Conservation (phyloP, 2,113 vertebrate genomes). For the Pelecanus crispus region DNA sequence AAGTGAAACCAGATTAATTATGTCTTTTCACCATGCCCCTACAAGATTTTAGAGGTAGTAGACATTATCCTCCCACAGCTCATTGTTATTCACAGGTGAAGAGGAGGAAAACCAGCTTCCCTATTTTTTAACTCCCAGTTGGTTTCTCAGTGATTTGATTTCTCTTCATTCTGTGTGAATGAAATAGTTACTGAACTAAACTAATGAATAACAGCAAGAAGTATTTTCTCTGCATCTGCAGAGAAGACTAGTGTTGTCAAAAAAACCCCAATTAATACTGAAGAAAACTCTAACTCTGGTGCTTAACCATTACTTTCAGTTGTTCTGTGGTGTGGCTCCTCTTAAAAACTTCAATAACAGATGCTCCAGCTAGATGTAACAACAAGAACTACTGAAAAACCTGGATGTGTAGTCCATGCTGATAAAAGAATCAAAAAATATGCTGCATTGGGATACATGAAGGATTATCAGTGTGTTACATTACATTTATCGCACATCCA, state of each 20-base stretch:
- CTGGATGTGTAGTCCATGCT: neutral
- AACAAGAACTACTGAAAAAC: neutral
- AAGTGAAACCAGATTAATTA: neutral
- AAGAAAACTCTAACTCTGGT: neutral
- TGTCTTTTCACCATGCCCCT: neutral
- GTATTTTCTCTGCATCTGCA: neutral
- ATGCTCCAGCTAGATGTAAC: neutral
- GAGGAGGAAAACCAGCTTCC: constrained; percentile 37
- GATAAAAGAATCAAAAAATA: neutral
- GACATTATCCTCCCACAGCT: constrained; percentile 16
- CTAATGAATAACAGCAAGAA: neutral
- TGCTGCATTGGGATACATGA: neutral
- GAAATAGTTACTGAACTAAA: constrained; percentile 6
- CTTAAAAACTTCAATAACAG: neutral
- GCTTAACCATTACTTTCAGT: neutral
- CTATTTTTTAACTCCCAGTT: constrained; percentile 16
- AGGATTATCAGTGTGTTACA: neutral
- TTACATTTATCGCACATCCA: neutral
- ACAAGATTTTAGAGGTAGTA: neutral
- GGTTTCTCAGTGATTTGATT: constrained; percentile 16
- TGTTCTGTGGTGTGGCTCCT: neutral
- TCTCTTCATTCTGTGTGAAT: constrained; percentile 11
- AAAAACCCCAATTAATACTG: neutral
- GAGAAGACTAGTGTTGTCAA: neutral
- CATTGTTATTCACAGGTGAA: constrained; percentile 14